Evolutionary conservation across 1,140 invertebrate genomes (phyloP), one percentile per base, ranked within the genome.

Genomic region (Bursaphelenchus mucronatus): DNA sequence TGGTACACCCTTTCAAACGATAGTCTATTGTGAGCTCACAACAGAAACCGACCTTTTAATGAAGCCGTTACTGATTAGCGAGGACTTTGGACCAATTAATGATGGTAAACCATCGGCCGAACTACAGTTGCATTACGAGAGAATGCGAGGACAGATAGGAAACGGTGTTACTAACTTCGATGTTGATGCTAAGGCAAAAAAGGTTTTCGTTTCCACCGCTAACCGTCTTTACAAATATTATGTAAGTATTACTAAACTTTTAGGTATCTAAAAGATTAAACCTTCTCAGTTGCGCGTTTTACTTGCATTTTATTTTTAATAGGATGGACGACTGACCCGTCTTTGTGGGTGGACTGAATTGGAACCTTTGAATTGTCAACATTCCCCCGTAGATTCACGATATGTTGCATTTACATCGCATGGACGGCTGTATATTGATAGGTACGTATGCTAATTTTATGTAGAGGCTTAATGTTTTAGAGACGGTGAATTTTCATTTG

Each of bases 401-500:
- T 73, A 51, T 50, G 62, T 76, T 55, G 71, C 71, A 8, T 73
- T 73, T 50, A 63, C 51, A n/a, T 21, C 66, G 7, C 44, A 50
- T 17, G 64, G 64, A 15, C 74, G 73, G 49, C 54, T 73, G n/a
- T 73, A 61, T 49, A 63, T 73, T 55, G 71, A 73, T 49, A 68
- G 61, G 71, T 73, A 49, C 11, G 67, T 53, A 64, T 63, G 17
- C 41, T 40, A 61, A 63, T 17, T n/a, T 11, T 8, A 8, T 55
- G 50, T 67, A 21, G 67, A 64, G 17, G 39, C 1, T 30, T 30
- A 5, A 3, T 5, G 30, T 30, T 30, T 30, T 30, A 70, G 41
- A 72, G 66, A 40, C 21, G 19, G 8, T 1, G 47, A 49, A 50
- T 71, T 19, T 73, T 73, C 44, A 44, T 30, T 69, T 45, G 73